phyloP scores from a whole-genome alignment of 2,797 vertebrate species.

The Gadopsis bispinosus region DNA sequence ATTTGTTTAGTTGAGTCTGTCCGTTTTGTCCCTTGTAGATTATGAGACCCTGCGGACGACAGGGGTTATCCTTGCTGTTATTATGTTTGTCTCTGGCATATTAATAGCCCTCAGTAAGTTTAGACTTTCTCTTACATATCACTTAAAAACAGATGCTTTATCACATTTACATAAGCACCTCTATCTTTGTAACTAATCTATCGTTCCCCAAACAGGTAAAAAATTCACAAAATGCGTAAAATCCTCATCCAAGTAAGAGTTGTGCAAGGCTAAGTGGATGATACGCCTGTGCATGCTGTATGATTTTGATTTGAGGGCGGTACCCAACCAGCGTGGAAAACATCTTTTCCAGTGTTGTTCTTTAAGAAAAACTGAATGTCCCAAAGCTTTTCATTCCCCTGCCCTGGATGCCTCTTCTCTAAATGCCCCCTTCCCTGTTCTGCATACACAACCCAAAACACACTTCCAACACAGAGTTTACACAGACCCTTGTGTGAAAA shows the following conservation, averaged over 20 bases:
- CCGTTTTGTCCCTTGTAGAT: conserved; percentile 73
- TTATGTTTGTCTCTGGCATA: conserved; percentile 87
- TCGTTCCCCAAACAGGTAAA: conserved; percentile 87
- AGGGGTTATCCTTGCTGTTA: conserved; percentile 82
- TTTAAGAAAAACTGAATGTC: conserved; percentile 42
- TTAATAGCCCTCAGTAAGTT: conserved; percentile 88
- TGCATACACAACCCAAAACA: conserved; percentile 43
- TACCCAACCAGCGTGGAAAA: conserved; percentile 35
- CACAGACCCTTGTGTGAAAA: conserved; percentile 10
- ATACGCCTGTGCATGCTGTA: conserved; percentile 82
- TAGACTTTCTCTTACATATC: conserved; percentile 10
- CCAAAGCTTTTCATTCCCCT: conserved; percentile 34
- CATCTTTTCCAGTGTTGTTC: conserved; percentile 16
- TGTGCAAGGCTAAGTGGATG: conserved; percentile 68
- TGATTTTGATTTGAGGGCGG: conserved; percentile 66
- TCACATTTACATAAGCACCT: conserved; percentile 9
- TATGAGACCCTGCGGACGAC: conserved; percentile 87
- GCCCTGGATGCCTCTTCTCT: conserved; percentile 66
- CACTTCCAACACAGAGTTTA: conserved; percentile 71
- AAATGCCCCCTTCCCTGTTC: conserved; percentile 36
- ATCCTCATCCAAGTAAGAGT: conserved; percentile 87
- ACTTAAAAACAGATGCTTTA: conserved; percentile 19
- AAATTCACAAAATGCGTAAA: conserved; percentile 88
- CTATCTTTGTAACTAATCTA: conserved; percentile 63
- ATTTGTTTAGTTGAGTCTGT: conserved; percentile 20